These are phyloP conservation scores for Spinibarbus caldwelli DNA, from an alignment of 2,797 vertebrate genomes.

Conservation along the genomic window DNA sequence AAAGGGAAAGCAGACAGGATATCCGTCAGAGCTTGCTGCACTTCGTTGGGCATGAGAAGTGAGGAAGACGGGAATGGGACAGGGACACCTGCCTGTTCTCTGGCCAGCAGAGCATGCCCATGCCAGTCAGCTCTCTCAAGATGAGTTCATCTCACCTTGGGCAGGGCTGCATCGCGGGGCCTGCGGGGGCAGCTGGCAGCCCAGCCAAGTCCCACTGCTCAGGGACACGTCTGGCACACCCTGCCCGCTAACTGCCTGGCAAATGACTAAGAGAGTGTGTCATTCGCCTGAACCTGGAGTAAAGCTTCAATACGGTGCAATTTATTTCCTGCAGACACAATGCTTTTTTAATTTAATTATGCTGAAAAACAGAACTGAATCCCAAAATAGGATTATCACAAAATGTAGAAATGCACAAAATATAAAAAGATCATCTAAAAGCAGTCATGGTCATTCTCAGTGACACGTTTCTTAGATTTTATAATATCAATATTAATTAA, in stretches of 20 bases:
- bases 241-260: constrained; percentile 59
- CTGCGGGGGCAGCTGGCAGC: constrained; percentile 36
- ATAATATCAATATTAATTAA: neutral
- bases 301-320: constrained; percentile 10
- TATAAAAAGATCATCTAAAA: neutral
- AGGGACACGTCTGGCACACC: constrained; percentile 55
- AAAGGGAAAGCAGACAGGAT: constrained; percentile 54
- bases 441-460: neutral
- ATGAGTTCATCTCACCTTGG: constrained; percentile 62
- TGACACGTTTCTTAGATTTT: neutral
- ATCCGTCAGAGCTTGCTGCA: constrained; percentile 59
- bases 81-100: constrained; percentile 57
- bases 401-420: constrained; percentile 1
- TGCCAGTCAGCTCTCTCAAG: constrained; percentile 56
- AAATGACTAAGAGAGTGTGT: constrained; percentile 37
- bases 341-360: constrained; percentile 27
- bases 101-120: constrained; percentile 45
- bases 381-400: neutral
- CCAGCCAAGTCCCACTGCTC: constrained; percentile 54
- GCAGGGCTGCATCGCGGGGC: constrained; percentile 37
- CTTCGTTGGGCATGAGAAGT: constrained; percentile 52
- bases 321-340: constrained; percentile 7
- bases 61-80: constrained; percentile 32
- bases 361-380: constrained; percentile 7
- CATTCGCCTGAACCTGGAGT: neutral